Evolutionary conservation across 2,113 vertebrate species (phyloP).

Genomic region (Tylochromis polylepis): DNA sequence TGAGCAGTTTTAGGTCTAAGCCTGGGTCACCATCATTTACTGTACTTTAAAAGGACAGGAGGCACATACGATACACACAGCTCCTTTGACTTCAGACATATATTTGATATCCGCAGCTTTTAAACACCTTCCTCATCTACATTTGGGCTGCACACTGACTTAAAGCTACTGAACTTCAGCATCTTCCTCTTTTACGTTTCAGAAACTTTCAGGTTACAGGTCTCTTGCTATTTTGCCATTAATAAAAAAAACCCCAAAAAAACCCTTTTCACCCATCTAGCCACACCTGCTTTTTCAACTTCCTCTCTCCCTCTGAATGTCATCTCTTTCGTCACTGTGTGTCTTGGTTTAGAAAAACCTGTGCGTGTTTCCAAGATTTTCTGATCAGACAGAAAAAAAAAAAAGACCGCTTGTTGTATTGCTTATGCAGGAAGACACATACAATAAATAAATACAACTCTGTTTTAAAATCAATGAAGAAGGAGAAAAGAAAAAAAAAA

Average conservation of each 20-base stretch:
- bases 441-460: conserved; percentile 44
- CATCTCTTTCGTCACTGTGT: conserved; percentile 6
- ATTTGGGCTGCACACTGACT: neutral
- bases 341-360: conserved; percentile 22
- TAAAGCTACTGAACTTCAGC: neutral
- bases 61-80: conserved; percentile 46
- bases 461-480: conserved; percentile 1
- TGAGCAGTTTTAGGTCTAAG: neutral
- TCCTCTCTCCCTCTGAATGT: neutral
- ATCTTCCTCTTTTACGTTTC: neutral
- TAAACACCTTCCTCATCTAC: neutral
- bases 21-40: neutral
- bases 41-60: conserved; percentile 28
- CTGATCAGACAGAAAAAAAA: conserved; percentile 19
- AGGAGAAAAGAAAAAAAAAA: neutral
- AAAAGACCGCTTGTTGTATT: conserved; percentile 29
- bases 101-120: neutral
- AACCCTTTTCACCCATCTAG: neutral
- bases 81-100: conserved; percentile 7
- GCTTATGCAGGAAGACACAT: conserved; percentile 37
- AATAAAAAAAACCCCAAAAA: neutral
- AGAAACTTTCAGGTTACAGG: neutral
- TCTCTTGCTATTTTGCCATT: neutral
- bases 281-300: neutral
- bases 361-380: conserved; percentile 48